phyloP scores from a whole-genome alignment of 2,113 vertebrate species.

The Thomomys bottae region DNA sequence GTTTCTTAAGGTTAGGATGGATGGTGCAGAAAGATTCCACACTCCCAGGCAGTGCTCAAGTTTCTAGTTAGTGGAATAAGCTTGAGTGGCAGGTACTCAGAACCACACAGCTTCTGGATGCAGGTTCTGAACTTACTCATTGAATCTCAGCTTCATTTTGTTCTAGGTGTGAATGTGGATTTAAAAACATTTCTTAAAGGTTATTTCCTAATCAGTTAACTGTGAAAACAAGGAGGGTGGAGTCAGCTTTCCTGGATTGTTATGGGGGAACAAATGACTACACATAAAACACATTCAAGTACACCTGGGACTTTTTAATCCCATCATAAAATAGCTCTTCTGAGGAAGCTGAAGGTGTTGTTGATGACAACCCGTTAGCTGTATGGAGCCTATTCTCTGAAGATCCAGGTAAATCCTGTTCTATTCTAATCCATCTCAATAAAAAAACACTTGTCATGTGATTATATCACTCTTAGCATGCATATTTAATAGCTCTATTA shows the following conservation, averaged over 20 bases:
- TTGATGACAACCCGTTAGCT: not conserved
- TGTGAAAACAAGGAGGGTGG: not conserved
- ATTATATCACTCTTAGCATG: not conserved
- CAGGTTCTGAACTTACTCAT: not conserved
- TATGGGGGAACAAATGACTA: not conserved
- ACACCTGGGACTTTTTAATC: not conserved
- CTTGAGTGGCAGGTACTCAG: not conserved
- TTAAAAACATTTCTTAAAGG: not conserved
- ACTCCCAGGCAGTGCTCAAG: not conserved
- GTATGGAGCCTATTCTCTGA: not conserved
- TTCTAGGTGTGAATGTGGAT: not conserved
- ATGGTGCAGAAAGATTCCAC: not conserved
- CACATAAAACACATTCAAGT: not conserved
- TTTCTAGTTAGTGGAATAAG: not conserved
- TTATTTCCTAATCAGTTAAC: not conserved
- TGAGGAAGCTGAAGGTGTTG: not conserved
- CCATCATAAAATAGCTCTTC: not conserved
- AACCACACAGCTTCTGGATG: not conserved
- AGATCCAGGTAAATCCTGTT: not conserved
- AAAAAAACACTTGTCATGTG: not conserved
- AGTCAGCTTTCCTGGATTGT: not conserved
- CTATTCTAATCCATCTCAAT: not conserved
- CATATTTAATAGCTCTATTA: not conserved
- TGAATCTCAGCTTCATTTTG: not conserved
- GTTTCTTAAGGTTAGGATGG: too few species aligned